Conservation (phyloP, 2,888 invertebrate genomes). For the Eupsilia transversa region DNA sequence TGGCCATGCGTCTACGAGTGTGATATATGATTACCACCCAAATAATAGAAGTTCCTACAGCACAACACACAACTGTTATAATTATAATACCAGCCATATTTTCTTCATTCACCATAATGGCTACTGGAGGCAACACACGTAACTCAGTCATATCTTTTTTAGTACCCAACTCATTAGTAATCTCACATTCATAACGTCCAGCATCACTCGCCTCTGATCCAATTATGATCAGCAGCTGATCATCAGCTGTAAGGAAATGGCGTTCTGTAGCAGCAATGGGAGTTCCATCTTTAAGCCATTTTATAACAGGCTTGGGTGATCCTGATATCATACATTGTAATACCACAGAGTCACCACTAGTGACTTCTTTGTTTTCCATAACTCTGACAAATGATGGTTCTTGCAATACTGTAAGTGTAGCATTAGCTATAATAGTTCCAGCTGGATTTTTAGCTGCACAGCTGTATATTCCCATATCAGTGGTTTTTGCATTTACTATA, state of each 20-base stretch:
- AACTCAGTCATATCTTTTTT: constrained; percentile 93
- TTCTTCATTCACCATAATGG: constrained; percentile 92
- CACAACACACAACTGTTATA: constrained; percentile 97
- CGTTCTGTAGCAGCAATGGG: constrained; percentile 94
- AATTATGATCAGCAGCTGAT: constrained; percentile 96
- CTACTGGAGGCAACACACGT: constrained; percentile 92
- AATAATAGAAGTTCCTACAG: constrained; percentile 96
- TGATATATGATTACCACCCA: constrained; percentile 98
- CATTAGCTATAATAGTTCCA: constrained; percentile 96
- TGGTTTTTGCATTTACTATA: constrained; percentile 96
- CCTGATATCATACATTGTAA: constrained; percentile 97
- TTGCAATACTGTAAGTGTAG: constrained; percentile 95
- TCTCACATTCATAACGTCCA: constrained; percentile 97
- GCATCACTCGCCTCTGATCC: constrained; percentile 94
- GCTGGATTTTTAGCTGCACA: constrained; percentile 98
- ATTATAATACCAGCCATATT: constrained; percentile 96
- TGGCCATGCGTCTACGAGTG: constrained; percentile 92
- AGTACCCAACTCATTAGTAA: constrained; percentile 96
- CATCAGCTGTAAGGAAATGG: constrained; percentile 96
- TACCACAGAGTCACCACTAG: constrained; percentile 95
- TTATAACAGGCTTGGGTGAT: constrained; percentile 94
- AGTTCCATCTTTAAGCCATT: constrained; percentile 96
- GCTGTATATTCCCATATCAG: constrained; percentile 97
- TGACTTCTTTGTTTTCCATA: constrained; percentile 96
- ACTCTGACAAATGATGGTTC: constrained; percentile 96